Evolutionary conservation across 1,140 invertebrate species (phyloP), one percentile per base, ranked within the genome.

Genomic region (Aplysia californica): DNA sequence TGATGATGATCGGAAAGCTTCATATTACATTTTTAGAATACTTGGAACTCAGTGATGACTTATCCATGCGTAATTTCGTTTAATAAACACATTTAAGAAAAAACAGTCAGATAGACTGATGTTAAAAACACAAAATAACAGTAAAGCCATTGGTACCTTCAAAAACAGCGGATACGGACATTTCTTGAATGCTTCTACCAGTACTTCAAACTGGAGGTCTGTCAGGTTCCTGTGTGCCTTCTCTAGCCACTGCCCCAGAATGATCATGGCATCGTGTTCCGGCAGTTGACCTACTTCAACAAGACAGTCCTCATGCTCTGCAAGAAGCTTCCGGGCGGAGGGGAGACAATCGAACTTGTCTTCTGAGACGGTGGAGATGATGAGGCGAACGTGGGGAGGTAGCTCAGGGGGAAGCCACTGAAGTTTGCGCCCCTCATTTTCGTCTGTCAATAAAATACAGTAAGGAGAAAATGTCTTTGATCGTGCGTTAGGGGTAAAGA

Each of bases 361-460:
- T 56, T 90, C 84, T 20, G 87, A 84, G 38, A 85, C 77, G 15
- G 87, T 88, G 29, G 89, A 89, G 1, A 98, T 93, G 41, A 99
- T 94, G 77, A 98, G 94, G 61, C 86, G 82, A 6, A 87, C 87
- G 74, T 89, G 77, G 6, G 71, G 39, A 6, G 87, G 88, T 6
- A 90, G 80, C 35, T 84, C 77, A 59, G 82, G 85, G 23, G 88
- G 88, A 15, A 90, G 70, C 89, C 89, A 90, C 35, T 73, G 56
- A 59, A 88, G 71, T 44, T 86, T 87, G 50, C 84, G 76, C 6
- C 84, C 87, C 36, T 86, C 79, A 59, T 87, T 79, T 55, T 87
- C 85, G 71, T 85, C 85, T 85, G 72, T 50, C 80, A 81, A 23
- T 38, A 73, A 33, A 56, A 20, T 55, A 56, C 23, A 23, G 33